Percentiles rank a stretch among this genome's conserved stretches.
Evolutionary conservation across 2,113 vertebrate genomes (phyloP).

Genomic region (Pseudopodoces humilis): DNA sequence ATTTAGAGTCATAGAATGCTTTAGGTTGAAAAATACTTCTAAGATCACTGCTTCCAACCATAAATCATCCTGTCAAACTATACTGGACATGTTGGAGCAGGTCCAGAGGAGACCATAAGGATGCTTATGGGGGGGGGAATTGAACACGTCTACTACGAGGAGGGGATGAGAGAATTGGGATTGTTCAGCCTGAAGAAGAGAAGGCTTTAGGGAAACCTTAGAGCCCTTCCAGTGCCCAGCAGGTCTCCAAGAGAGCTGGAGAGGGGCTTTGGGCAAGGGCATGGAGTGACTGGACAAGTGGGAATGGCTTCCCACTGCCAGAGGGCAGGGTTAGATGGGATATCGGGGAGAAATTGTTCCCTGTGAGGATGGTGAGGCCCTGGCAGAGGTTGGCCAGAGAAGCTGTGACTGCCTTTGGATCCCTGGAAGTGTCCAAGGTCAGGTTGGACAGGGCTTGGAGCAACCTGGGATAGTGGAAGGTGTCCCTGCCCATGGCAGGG

Average conservation of each 20-base stretch:
- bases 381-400: background rate
- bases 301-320: background rate
- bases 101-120: background rate
- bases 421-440: background rate
- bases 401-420: background rate
- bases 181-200: background rate
- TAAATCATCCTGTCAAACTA: background rate
- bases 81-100: no score
- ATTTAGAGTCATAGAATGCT: background rate
- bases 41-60: background rate
- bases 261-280: background rate
- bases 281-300: accelerated
- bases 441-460: accelerated
- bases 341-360: background rate
- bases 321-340: background rate
- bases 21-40: background rate
- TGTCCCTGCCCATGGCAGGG: background rate
- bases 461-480: background rate
- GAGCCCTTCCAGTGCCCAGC: background rate
- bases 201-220: background rate
- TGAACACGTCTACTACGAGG: background rate
- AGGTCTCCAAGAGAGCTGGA: background rate
- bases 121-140: background rate
- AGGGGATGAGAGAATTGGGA: background rate
- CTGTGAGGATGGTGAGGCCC: no score